Base-by-base conservation (phyloP, 2,888 invertebrate species). In the Agrilus biguttatus region DNA sequence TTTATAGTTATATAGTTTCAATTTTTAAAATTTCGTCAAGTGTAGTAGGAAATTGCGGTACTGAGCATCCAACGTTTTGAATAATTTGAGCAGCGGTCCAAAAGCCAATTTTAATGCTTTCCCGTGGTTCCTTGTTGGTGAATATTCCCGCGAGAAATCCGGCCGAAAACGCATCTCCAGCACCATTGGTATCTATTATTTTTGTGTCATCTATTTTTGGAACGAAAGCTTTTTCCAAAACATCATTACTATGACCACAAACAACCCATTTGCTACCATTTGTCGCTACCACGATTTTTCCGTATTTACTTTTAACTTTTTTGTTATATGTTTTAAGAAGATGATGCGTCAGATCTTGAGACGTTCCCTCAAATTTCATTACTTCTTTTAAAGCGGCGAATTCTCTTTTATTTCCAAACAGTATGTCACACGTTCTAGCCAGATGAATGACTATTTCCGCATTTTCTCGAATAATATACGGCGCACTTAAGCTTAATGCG, bases 271-370 rank as follows among this genome's bases (percentile, higher is more conserved):
- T 61, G 1, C 66, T 60, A 8, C 79, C 81, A 53, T 80, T 73
- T 6, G 83, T 83, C 44, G 82, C 68, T 2, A 80, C 66, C 17
- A 80, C 68, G 5, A 75, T 68, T 49, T 77, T 70, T 14, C 65
- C 55, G 41, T 58, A 57, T 39, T 57, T 39, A 14, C 38, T 38
- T 19, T 45, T 39, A 36, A 43, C 39, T 8, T 42, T 43, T 8
- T 40, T 43, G 17, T 39, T 33, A 37, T 51, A 49, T 2, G 42
- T 39, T 36, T 49, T 37, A 39, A 45, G 47, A 42, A 59, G 52
- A 40, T 51, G 39, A 33, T 49, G 34, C 8, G 55, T 50, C 14
- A 56, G 50, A 14, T 55, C 50, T 43, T 55, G 49, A 1, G 52
- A 46, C 5, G 43, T 45, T 6, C 46, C 43, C 23, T 55, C 49